Conservation (phyloP, 2,888 invertebrate species). For the Selenia dentaria region DNA sequence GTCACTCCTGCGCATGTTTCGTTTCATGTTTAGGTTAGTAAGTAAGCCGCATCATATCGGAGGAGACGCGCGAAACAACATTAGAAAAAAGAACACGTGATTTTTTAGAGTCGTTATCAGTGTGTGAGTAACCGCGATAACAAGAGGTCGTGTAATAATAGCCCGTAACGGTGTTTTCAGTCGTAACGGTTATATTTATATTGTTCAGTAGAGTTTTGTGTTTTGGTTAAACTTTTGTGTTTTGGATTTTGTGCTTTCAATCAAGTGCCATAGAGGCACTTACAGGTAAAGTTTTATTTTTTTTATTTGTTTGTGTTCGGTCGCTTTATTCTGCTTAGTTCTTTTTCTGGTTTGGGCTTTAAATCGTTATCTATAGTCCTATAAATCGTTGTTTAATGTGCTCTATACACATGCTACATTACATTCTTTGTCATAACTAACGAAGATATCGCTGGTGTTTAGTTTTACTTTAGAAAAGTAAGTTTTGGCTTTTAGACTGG, state of each 20-base stretch:
- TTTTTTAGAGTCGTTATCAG: constrained; percentile 37
- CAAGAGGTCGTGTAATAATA: constrained; percentile 9
- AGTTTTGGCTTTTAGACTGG: too few relatives aligned
- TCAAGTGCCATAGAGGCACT: constrained; percentile 34
- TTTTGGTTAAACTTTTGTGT: constrained; percentile 4
- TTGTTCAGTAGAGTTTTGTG: constrained; percentile 18
- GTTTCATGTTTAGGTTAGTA: constrained; percentile 24
- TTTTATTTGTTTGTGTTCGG: background rate
- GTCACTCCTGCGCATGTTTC: constrained; percentile 33
- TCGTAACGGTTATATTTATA: constrained; percentile 14
- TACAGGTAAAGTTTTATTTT: constrained; percentile 18
- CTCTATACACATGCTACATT: too few relatives aligned
- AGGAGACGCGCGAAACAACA: constrained; percentile 43
- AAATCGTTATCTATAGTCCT: too few relatives aligned
- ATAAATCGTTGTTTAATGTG: too few relatives aligned
- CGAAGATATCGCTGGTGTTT: too few relatives aligned
- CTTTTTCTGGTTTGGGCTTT: too few relatives aligned
- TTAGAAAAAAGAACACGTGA: constrained; percentile 42
- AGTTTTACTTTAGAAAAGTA: too few relatives aligned
- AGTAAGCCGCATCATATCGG: constrained; percentile 35
- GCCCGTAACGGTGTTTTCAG: constrained; percentile 3
- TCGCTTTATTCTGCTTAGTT: background rate
- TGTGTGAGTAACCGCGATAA: constrained; percentile 37
- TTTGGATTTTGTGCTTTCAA: constrained; percentile 16
- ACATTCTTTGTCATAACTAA: too few relatives aligned